Percentiles rank a stretch among this genome's conserved stretches.
Conservation (phyloP, 2,113 vertebrate species). For the Neolamprologus tretocephalus region DNA sequence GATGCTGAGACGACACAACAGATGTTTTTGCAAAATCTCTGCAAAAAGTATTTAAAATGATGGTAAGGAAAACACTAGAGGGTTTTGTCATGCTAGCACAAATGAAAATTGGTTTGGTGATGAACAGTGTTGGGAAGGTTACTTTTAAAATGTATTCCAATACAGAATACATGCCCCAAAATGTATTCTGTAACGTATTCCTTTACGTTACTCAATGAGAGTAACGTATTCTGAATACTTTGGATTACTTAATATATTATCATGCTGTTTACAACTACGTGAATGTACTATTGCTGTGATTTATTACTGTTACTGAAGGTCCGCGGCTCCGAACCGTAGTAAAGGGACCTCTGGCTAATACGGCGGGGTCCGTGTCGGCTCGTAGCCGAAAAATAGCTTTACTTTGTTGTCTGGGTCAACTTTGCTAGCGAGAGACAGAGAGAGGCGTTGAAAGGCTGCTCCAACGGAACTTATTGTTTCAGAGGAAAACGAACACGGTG, state of each 20-base stretch:
- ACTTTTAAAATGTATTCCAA: neutral
- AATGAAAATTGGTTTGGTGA: neutral
- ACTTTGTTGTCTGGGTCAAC: rapidly evolving
- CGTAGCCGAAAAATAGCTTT: rapidly evolving
- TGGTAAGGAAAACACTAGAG: rapidly evolving
- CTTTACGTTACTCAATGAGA: rapidly evolving
- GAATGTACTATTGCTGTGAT: neutral
- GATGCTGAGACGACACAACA: neutral
- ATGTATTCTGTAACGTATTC: rapidly evolving
- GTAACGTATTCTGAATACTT: neutral
- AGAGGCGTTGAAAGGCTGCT: neutral
- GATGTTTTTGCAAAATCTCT: neutral
- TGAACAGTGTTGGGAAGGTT: neutral
- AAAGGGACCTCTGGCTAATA: neutral
- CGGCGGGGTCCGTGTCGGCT: rapidly evolving
- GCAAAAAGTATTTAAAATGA: neutral
- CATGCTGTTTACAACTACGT: rapidly evolving
- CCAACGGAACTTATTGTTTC: rapidly evolving
- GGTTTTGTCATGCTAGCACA: neutral
- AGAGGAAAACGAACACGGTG: rapidly evolving
- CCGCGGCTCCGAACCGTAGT: rapidly evolving
- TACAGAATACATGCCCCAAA: neutral
- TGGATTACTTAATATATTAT: neutral
- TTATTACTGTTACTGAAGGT: neutral
- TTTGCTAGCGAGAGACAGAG: rapidly evolving